phyloP scores from a whole-genome alignment of 2,113 vertebrate species.

The Equus przewalskii region DNA sequence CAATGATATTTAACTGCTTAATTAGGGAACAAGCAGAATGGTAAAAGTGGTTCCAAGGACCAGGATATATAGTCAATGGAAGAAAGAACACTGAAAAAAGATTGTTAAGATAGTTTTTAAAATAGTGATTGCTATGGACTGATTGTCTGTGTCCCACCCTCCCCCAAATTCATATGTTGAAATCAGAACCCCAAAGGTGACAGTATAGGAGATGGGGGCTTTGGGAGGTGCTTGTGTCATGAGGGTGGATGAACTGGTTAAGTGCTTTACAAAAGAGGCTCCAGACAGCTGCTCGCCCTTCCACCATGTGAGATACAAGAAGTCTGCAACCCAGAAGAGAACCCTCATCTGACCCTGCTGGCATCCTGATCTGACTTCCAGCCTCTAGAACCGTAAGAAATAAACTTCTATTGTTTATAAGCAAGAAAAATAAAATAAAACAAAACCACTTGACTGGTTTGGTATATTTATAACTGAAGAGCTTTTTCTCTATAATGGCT shows the following conservation, averaged over 20 bases:
- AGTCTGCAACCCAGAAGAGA: not conserved
- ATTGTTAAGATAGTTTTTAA: not conserved
- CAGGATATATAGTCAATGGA: not conserved
- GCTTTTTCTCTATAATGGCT: slow-evolving; percentile 32
- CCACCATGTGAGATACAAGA: not conserved
- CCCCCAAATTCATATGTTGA: not conserved
- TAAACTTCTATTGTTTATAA: no score
- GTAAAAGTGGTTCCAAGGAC: not conserved
- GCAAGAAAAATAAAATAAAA: not conserved
- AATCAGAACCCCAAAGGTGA: slow-evolving; percentile 6
- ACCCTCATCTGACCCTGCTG: no score
- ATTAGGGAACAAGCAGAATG: not conserved
- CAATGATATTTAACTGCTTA: not conserved
- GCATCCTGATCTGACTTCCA: no score
- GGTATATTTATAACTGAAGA: not conserved
- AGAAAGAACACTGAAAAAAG: slow-evolving; percentile 2
- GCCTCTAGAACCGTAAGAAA: no score
- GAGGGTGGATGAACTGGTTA: not conserved
- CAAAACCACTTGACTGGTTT: not conserved
- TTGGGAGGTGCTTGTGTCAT: not conserved
- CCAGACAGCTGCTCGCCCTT: not conserved
- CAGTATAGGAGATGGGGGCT: not conserved
- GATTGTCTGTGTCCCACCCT: not conserved
- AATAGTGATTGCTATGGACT: slow-evolving; percentile 6
- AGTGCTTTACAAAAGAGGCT: not conserved